Evolutionary conservation across 2,797 vertebrate species (phyloP).

Genomic region (Sebastes cheni): DNA sequence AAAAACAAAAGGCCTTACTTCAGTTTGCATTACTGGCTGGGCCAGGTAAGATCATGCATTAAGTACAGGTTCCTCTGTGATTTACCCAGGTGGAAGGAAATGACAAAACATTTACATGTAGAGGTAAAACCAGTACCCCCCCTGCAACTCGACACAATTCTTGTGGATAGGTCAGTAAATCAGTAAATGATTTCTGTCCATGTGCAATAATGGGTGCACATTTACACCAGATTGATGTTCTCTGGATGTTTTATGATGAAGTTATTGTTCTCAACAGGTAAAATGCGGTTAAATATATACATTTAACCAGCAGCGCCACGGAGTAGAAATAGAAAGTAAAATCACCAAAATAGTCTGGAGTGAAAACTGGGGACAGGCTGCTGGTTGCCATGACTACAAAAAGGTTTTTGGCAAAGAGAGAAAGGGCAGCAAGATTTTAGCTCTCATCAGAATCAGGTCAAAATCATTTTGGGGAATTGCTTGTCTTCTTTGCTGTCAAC

Average conservation of each 20-base stretch:
- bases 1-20: background rate
- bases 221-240: background rate
- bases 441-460: constrained; percentile 12
- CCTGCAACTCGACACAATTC: background rate
- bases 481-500: constrained; percentile 22
- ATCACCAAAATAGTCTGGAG: background rate
- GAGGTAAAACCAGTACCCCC: background rate
- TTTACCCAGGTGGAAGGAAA: background rate
- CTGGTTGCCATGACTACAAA: constrained; percentile 24
- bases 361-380: background rate
- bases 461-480: constrained; percentile 16
- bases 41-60: no score
- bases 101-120: background rate
- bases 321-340: background rate
- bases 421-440: constrained; percentile 3
- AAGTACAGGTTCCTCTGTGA: background rate
- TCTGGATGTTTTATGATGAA: no score
- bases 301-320: background rate
- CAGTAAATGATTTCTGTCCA: background rate
- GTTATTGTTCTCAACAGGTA: background rate
- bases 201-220: background rate
- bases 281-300: background rate
- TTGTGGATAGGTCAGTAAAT: background rate
- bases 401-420: constrained; percentile 2
- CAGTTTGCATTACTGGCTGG: no score